Percentiles rank a stretch among this genome's conserved stretches.
Evolutionary conservation across 2,797 vertebrate species (phyloP).

Genomic region (Periparus ater): DNA sequence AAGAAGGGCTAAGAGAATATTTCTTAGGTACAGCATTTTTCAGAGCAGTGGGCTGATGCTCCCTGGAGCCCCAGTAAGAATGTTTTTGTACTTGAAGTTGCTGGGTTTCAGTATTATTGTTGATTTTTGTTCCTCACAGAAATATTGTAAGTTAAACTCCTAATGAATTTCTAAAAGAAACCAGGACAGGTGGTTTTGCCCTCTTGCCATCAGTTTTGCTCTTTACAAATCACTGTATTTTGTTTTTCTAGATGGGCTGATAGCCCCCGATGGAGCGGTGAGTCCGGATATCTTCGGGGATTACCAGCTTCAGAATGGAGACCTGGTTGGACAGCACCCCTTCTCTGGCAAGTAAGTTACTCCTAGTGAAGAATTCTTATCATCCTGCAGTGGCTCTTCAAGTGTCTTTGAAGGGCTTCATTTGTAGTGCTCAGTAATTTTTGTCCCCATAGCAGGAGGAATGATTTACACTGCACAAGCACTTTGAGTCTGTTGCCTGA

Average conservation of each 20-base stretch:
- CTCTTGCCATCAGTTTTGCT: background rate
- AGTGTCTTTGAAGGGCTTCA: background rate
- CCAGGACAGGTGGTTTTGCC: background rate
- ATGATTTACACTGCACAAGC: background rate
- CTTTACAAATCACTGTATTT: background rate
- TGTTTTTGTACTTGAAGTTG: background rate
- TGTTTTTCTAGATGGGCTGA: slow-evolving; percentile 81
- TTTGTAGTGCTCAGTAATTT: background rate
- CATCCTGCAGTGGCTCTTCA: background rate
- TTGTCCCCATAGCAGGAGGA: background rate
- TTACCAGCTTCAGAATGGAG: slow-evolving; percentile 87
- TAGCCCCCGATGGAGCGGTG: slow-evolving; percentile 81
- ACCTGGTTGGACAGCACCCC: slow-evolving; percentile 78
- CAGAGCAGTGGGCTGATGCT: background rate
- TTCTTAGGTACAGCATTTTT: background rate
- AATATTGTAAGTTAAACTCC: background rate
- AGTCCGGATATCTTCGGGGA: slow-evolving; percentile 87
- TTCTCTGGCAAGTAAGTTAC: slow-evolving; percentile 81
- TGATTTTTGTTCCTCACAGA: background rate
- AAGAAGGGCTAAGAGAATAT: background rate
- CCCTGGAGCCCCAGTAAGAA: background rate
- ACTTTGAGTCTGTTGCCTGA: background rate
- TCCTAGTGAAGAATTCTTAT: background rate
- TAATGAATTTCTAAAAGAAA: background rate
- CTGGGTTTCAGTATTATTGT: background rate